Base-by-base conservation (phyloP, 2,888 invertebrate genomes). In the Phortica magna region DNA sequence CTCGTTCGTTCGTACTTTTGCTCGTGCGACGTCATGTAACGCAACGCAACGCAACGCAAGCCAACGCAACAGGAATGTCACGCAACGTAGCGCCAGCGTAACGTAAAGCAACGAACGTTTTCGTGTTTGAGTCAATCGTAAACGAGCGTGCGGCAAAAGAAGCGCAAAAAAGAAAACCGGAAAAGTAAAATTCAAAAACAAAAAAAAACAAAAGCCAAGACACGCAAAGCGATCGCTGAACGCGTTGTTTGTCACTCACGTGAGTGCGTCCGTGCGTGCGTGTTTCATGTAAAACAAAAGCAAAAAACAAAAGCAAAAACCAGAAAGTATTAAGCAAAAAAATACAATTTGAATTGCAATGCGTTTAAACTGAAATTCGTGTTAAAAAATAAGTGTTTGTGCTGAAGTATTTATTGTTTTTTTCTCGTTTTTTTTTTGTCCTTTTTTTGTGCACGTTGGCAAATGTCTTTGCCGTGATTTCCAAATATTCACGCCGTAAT, bases 321-420 rank as follows among this genome's bases (percentile, higher is more conserved):
- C n/a, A n/a, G 2, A 53, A 53, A n/a, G 2, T 5, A n/a, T 53
- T 14, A 53, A 53, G 31, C 10, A 64, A 64, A 64, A 64, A 64
- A 64, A 64, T 64, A 64, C 22, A 64, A 31, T 64, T 12, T 14
- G 10, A 19, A 39, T 31, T 22, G 39, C 64, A 64, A 53, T 14
- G 53, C 53, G 53, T 53, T 53, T 53, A 53, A 53, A 53, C n/a
- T 53, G 53, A 31, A 64, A 31, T 64, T 39, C 31, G 31, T 64
- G n/a, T 53, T 5, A 53, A n/a, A 14, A 53, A 3, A 53, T 4
- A 31, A 31, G 31, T 31, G 31, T 4, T 31, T 4, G 2, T 31
- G 2, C 2, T 31, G 31, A 39, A 14, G 2, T 4, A 39, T 64
- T 1, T 64, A 12, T 64, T 64, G 7, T 64, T 64, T 64, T 64